These are phyloP conservation scores for Nesospiza acunhae DNA, from an alignment of 2,113 vertebrate species.

Conservation along the genomic window DNA sequence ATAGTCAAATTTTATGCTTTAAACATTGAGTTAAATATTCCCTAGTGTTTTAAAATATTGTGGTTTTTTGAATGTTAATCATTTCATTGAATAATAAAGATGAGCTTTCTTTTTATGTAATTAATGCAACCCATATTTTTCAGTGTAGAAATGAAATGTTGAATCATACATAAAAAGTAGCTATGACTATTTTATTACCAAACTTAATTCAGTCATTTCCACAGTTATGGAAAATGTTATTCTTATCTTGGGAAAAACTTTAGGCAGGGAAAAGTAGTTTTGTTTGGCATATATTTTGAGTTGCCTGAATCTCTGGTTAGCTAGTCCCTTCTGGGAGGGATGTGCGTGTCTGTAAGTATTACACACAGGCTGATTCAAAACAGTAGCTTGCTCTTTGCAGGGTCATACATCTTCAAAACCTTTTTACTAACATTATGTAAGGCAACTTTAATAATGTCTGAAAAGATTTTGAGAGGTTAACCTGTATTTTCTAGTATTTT, in stretches of 20 bases:
- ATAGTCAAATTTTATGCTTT: slow-evolving; percentile 71
- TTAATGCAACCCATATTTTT: slow-evolving; percentile 72
- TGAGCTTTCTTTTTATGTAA: slow-evolving; percentile 69
- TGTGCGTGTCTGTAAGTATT: neutral
- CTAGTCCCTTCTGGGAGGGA: neutral
- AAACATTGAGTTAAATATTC: slow-evolving; percentile 67
- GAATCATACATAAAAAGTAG: slow-evolving; percentile 72
- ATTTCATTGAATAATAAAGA: slow-evolving; percentile 76
- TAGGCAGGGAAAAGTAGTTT: slow-evolving; percentile 68
- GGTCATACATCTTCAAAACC: neutral
- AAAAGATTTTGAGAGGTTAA: slow-evolving; percentile 2
- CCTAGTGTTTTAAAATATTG: slow-evolving; percentile 63
- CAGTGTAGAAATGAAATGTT: slow-evolving; percentile 68
- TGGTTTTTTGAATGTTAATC: slow-evolving; percentile 58
- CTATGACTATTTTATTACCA: slow-evolving; percentile 74
- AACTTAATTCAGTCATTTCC: slow-evolving; percentile 73
- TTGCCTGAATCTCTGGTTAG: slow-evolving; percentile 64
- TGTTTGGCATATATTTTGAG: slow-evolving; percentile 66
- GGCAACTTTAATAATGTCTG: neutral
- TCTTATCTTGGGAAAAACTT: slow-evolving; percentile 73
- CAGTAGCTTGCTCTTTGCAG: neutral
- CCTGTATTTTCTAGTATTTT: slow-evolving; percentile 42
- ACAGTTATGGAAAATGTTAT: slow-evolving; percentile 74
- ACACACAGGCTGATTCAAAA: neutral
- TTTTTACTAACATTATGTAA: neutral